phyloP scores from a whole-genome alignment of 2,888 invertebrate species.

The Carabus problematicus region DNA sequence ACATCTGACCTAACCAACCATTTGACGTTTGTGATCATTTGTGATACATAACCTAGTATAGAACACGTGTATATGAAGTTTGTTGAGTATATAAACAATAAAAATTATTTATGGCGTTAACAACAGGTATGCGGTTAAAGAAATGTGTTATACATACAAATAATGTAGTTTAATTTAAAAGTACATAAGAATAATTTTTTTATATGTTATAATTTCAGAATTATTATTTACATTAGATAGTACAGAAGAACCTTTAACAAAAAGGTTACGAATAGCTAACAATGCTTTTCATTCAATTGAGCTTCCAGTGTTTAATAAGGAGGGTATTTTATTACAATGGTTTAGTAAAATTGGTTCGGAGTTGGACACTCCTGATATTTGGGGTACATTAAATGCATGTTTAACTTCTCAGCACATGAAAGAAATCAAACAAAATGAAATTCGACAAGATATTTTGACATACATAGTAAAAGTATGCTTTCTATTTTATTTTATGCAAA shows the following conservation, averaged over 20 bases:
- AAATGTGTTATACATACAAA: too few relatives aligned
- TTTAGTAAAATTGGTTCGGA: slow-evolving; percentile 44
- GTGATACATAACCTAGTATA: slow-evolving; percentile 9
- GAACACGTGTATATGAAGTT: slow-evolving; percentile 21
- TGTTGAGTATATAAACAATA: neutral
- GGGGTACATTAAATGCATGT: slow-evolving; percentile 49
- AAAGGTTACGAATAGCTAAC: slow-evolving; percentile 53
- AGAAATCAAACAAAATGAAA: slow-evolving; percentile 50
- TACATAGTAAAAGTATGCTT: slow-evolving; percentile 45
- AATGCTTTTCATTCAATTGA: slow-evolving; percentile 51
- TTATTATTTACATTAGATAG: slow-evolving; percentile 50
- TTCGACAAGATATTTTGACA: slow-evolving; percentile 48
- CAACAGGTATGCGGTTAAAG: slow-evolving; percentile 25
- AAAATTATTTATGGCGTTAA: slow-evolving; percentile 38
- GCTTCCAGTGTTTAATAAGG: slow-evolving; percentile 49
- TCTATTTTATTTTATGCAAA: neutral
- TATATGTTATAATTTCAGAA: slow-evolving; percentile 48
- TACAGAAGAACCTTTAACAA: slow-evolving; percentile 50
- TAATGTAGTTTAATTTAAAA: too few relatives aligned
- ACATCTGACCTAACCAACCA: neutral
- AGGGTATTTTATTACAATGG: slow-evolving; percentile 52
- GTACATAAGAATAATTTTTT: too few relatives aligned
- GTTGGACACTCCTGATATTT: slow-evolving; percentile 45
- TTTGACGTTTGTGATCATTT: neutral
- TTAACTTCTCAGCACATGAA: slow-evolving; percentile 50